Conservation (phyloP, 2,113 vertebrate genomes). For the Oryzias javanicus region DNA sequence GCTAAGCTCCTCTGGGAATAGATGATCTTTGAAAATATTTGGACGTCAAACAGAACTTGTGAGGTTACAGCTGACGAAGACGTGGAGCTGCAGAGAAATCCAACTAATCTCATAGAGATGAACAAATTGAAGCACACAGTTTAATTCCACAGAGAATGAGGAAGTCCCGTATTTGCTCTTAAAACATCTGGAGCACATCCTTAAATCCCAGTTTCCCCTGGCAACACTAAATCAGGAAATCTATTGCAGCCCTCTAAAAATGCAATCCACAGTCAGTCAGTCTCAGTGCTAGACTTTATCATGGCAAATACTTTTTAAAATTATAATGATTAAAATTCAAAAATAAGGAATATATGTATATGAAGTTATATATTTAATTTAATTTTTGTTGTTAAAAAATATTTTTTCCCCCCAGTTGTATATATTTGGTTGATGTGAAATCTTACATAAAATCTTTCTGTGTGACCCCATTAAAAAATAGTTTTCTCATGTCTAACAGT, state of each 20-base stretch:
- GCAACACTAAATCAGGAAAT: constrained; percentile 66
- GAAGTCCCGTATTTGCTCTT: constrained; percentile 62
- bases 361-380: too few species aligned
- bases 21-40: constrained; percentile 29
- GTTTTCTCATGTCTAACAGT: constrained; percentile 32
- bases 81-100: constrained; percentile 23
- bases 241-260: constrained; percentile 25
- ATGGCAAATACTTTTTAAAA: too few species aligned
- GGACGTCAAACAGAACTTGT: constrained; percentile 46
- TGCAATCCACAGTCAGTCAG: constrained; percentile 1
- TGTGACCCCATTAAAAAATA: constrained; percentile 11
- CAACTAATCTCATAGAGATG: constrained; percentile 10
- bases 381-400: too few species aligned
- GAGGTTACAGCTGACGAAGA: constrained; percentile 33
- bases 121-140: constrained; percentile 7
- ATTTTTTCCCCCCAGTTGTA: too few species aligned
- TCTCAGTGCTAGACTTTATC: neutral
- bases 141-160: constrained; percentile 55
- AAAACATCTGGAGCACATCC: constrained; percentile 72
- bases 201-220: constrained; percentile 56
- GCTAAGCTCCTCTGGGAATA: constrained; percentile 22
- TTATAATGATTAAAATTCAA: too few species aligned
- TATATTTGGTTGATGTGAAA: too few species aligned
- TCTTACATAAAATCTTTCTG: too few species aligned
- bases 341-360: too few species aligned